Conservation (phyloP, 1,140 invertebrate species). For the Micrasema longulum region DNA sequence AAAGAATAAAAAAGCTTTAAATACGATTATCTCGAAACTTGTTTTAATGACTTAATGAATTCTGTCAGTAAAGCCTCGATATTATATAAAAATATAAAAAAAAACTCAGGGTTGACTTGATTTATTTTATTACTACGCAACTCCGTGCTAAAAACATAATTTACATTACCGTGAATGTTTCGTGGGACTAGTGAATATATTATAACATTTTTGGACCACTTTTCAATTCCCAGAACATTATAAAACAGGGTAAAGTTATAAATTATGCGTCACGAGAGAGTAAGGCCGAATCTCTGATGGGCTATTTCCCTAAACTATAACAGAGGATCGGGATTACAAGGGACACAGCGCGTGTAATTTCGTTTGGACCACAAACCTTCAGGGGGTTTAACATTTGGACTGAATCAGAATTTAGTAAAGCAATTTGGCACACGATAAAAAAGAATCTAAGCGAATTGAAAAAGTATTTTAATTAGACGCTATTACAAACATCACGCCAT, state of each 20-base stretch:
- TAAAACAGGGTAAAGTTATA: conserved; percentile 1
- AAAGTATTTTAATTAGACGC: no score
- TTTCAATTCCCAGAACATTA: conserved; percentile 27
- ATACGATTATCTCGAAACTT: no score
- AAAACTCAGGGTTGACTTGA: no score
- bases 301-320: conserved; percentile 22
- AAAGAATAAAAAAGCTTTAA: no score
- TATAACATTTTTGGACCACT: background rate
- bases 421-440: background rate
- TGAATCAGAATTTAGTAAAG: background rate
- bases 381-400: background rate
- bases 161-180: no score
- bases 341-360: conserved; percentile 15
- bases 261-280: conserved; percentile 8
- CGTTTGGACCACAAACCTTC: conserved; percentile 12
- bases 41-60: no score
- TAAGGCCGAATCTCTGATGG: conserved; percentile 6
- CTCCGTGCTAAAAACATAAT: no score
- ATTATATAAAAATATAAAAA: no score
- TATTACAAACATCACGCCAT: no score
- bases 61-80: no score
- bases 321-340: conserved; percentile 25
- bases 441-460: no score
- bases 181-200: background rate
- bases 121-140: no score